phyloP scores from a whole-genome alignment of 2,113 vertebrate genomes.

The Carollia perspicillata region DNA sequence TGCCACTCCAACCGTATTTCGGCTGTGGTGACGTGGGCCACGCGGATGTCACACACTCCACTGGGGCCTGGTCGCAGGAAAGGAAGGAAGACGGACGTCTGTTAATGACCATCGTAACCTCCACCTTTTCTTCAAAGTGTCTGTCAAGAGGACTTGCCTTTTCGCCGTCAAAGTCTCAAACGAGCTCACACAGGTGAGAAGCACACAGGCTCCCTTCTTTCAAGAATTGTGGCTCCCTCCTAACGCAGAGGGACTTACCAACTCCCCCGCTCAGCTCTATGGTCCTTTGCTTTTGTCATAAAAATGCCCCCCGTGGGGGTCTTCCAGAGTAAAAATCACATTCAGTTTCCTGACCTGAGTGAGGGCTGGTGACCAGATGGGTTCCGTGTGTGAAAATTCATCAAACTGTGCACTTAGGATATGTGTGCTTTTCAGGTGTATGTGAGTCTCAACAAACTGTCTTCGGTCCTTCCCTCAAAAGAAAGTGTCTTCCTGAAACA shows the following conservation, averaged over 20 bases:
- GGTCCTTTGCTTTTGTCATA: neutral
- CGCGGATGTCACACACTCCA: neutral
- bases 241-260: neutral
- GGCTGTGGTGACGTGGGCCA: neutral
- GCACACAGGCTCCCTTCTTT: neutral
- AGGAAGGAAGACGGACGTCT: neutral
- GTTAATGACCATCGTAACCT: neutral
- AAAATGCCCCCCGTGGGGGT: neutral
- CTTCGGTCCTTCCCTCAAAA: neutral
- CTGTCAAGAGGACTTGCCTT: neutral
- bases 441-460: neutral
- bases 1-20: slow-evolving; percentile 61
- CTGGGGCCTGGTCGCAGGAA: slow-evolving; percentile 38
- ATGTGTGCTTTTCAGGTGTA: neutral
- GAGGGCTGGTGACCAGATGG: neutral
- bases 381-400: neutral
- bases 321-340: neutral
- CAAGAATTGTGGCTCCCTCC: neutral
- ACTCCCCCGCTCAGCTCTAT: neutral
- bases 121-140: neutral
- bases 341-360: neutral
- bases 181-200: neutral
- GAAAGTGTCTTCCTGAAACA: neutral
- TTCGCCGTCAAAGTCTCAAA: neutral
- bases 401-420: neutral